A percentile compares a stretch with the other conserved stretches of the same genome.
phyloP scores from a whole-genome alignment of 2,797 vertebrate genomes.

The Schizothorax lantsangensis region DNA sequence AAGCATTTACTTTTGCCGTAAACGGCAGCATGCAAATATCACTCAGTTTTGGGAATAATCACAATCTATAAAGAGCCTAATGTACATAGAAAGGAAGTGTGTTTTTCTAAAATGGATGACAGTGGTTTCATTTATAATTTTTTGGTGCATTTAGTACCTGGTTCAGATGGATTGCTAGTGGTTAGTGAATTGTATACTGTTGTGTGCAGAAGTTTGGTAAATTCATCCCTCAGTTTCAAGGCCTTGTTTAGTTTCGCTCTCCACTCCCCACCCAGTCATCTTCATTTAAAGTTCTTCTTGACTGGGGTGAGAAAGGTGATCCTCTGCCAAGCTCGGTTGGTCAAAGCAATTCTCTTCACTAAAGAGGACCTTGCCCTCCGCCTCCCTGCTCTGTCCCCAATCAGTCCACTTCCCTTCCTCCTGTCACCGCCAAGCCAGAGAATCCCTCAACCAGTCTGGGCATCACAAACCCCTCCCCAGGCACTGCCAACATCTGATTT shows the following conservation, averaged over 20 bases:
- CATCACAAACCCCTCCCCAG: conserved; percentile 27
- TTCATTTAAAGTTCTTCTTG: conserved; percentile 68
- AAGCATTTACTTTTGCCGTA: neutral
- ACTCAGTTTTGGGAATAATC: neutral
- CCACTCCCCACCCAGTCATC: conserved; percentile 60
- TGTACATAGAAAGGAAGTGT: neutral
- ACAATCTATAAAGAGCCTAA: neutral
- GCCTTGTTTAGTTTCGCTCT: conserved; percentile 63
- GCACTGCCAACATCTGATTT: conserved; percentile 33
- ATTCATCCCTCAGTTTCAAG: conserved; percentile 6
- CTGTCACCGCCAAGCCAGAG: conserved; percentile 27
- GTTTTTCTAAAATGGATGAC: neutral
- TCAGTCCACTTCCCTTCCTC: conserved; percentile 59
- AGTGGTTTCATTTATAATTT: neutral
- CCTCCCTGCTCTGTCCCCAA: conserved; percentile 63
- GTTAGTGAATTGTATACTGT: neutral
- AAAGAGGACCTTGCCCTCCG: conserved; percentile 64
- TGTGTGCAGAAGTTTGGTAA: neutral
- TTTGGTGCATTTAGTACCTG: neutral
- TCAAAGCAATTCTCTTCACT: conserved; percentile 69
- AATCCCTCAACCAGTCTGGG: conserved; percentile 31
- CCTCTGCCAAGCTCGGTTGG: conserved; percentile 60
- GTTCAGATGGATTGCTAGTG: neutral
- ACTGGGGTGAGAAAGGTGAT: conserved; percentile 61
- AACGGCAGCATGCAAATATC: neutral